Percentiles rank a stretch among this genome's conserved stretches.
These are phyloP conservation scores for Pelusios castaneus DNA, from an alignment of 2,113 vertebrate species.

Conservation along the genomic window DNA sequence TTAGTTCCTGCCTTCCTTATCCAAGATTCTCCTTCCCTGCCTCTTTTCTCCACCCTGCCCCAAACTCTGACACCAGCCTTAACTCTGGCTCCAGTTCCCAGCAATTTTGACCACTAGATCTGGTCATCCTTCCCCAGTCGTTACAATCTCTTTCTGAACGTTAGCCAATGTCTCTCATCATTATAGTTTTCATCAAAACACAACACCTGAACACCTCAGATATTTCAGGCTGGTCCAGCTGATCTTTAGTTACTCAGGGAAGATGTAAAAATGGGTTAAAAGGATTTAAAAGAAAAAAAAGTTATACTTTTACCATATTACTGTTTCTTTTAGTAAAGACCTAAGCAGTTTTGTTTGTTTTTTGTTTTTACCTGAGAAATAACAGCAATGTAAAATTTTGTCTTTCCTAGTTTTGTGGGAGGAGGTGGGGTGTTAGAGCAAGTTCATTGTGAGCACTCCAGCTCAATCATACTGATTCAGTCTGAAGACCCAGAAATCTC, in stretches of 20 bases:
- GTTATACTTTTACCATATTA: not conserved
- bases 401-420: not conserved
- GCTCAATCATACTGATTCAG: not conserved
- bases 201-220: not conserved
- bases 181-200: not conserved
- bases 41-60: not conserved
- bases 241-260: not conserved
- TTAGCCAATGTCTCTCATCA: not conserved
- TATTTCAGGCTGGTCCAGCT: not conserved
- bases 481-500: not conserved
- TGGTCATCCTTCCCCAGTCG: rapidly evolving
- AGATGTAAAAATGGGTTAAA: not conserved
- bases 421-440: not conserved
- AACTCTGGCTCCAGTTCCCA: not conserved
- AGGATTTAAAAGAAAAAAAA: not conserved
- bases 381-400: not conserved
- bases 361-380: not conserved
- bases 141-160: not conserved
- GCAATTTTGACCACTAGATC: not conserved
- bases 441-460: not conserved
- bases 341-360: not conserved
- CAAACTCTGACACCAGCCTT: no score
- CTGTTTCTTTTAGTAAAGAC: not conserved
- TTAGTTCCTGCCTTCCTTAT: not conserved
- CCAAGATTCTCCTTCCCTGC: not conserved